Evolutionary conservation across 1,140 invertebrate genomes (phyloP).

Genomic region (Drosophila ironensis): DNA sequence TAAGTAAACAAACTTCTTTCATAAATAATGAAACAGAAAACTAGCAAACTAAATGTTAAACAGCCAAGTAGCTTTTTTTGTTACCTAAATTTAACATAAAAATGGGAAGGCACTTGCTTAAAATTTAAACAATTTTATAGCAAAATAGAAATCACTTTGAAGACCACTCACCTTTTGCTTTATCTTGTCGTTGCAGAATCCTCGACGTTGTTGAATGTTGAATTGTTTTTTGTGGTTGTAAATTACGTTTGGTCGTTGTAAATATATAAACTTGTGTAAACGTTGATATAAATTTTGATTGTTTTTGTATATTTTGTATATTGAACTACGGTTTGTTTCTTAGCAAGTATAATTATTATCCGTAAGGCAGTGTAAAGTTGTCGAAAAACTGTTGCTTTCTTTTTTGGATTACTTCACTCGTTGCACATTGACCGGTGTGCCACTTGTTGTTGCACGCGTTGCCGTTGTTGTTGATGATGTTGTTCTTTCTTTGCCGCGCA

Average conservation of each 20-base stretch:
- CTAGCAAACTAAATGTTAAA: too few relatives aligned
- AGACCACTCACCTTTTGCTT: constrained; percentile 47
- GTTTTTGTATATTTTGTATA: constrained; percentile 30
- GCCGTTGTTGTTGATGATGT: constrained; percentile 1
- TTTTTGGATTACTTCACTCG: constrained; percentile 37
- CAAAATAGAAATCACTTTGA: background rate
- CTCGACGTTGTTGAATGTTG: constrained; percentile 46
- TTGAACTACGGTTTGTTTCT: constrained; percentile 40
- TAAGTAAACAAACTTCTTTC: too few relatives aligned
- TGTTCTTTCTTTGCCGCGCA: constrained; percentile 33
- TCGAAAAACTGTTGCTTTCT: constrained; percentile 53
- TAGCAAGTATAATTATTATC: constrained; percentile 35
- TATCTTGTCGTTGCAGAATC: constrained; percentile 18
- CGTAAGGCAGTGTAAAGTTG: constrained; percentile 77
- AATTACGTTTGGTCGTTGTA: constrained; percentile 17
- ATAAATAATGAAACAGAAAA: too few relatives aligned
- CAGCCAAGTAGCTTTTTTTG: too few relatives aligned
- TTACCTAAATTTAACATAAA: too few relatives aligned
- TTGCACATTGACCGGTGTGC: constrained; percentile 29
- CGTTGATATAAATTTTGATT: constrained; percentile 34
- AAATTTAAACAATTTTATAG: too few relatives aligned
- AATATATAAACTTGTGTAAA: constrained; percentile 35
- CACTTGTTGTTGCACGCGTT: constrained; percentile 27
- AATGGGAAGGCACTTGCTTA: too few relatives aligned
- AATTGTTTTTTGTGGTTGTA: background rate